phyloP scores from a whole-genome alignment of 2,888 invertebrate species.

The Pyrrhia umbra region DNA sequence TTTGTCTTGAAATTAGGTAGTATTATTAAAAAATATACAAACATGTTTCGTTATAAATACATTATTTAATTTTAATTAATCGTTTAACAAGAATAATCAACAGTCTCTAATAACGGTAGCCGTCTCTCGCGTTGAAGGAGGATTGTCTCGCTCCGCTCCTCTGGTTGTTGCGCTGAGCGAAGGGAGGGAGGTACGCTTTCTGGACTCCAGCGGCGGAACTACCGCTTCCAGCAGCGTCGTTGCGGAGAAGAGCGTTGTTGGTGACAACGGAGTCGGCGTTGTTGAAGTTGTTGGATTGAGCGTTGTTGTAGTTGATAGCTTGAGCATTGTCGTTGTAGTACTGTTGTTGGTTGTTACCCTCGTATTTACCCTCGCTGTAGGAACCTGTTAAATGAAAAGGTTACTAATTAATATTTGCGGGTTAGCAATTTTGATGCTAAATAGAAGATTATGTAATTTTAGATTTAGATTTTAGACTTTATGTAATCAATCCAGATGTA shows the following conservation, averaged over 20 bases:
- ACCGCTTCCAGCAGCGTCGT: too few relatives aligned
- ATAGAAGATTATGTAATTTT: too few relatives aligned
- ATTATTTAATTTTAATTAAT: neutral
- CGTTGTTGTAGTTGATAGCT: too few relatives aligned
- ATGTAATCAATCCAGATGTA: too few relatives aligned
- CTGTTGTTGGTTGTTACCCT: slow-evolving; percentile 55
- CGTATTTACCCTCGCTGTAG: slow-evolving; percentile 81
- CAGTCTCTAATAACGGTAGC: neutral
- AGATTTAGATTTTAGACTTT: too few relatives aligned
- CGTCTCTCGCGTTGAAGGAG: slow-evolving; percentile 53
- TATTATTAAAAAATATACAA: neutral
- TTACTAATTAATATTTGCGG: neutral
- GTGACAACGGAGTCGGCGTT: slow-evolving; percentile 75
- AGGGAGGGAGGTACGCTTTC: slow-evolving; percentile 77
- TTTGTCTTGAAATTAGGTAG: too few relatives aligned
- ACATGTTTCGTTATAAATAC: neutral
- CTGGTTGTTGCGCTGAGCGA: slow-evolving; percentile 53
- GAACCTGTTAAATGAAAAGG: slow-evolving; percentile 70
- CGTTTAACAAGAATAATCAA: slow-evolving; percentile 51
- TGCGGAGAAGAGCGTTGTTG: slow-evolving; percentile 66
- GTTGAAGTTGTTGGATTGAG: slow-evolving; percentile 67
- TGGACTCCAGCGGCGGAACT: too few relatives aligned
- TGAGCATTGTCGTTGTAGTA: too few relatives aligned
- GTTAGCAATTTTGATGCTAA: too few relatives aligned
- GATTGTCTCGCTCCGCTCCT: slow-evolving; percentile 50